Conservation (phyloP, 2,113 vertebrate genomes). For the Apteryx mantelli region DNA sequence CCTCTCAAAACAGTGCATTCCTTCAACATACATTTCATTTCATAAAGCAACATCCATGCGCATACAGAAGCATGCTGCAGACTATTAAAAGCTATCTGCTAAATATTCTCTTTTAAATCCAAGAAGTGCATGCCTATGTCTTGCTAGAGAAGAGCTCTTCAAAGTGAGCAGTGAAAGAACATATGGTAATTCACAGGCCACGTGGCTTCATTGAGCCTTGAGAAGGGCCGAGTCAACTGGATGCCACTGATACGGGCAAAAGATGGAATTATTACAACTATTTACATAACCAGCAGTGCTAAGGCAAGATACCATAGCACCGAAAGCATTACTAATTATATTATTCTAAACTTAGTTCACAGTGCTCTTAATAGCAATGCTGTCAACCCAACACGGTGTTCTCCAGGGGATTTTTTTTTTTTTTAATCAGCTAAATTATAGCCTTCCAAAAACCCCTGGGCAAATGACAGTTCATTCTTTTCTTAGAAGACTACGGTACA, state of each 20-base stretch:
- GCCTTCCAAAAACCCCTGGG: not conserved
- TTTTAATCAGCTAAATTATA: constrained; percentile 5
- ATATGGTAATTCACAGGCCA: not conserved
- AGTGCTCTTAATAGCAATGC: not conserved
- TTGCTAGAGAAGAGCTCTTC: not conserved
- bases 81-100: not conserved
- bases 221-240: not conserved
- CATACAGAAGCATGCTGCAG: not conserved
- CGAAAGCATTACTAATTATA: not conserved
- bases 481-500: not conserved
- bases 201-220: not conserved
- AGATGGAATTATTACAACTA: constrained; percentile 3
- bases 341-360: not conserved
- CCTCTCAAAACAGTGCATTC: not conserved
- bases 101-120: not conserved
- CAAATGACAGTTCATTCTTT: not conserved
- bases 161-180: not conserved
- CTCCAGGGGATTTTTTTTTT: not conserved
- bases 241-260: not conserved
- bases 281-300: not conserved
- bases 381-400: not conserved
- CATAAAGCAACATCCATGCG: not conserved
- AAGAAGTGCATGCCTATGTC: not conserved
- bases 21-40: not conserved
- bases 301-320: not conserved